Conservation (phyloP, 2,888 invertebrate species). For the Pegoplata infirma region DNA sequence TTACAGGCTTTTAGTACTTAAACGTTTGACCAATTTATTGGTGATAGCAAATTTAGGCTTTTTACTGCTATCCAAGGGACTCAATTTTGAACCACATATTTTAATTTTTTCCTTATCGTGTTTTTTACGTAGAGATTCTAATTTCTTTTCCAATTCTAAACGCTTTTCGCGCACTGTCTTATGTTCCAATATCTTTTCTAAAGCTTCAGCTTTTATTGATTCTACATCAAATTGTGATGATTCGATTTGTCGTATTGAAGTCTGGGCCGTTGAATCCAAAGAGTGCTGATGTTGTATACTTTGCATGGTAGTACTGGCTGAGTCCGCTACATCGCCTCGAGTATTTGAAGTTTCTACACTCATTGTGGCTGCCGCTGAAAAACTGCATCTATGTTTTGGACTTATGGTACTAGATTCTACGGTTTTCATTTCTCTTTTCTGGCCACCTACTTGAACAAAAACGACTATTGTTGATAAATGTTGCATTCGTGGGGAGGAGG, state of each 20-base stretch:
- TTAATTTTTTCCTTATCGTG: conserved; percentile 87
- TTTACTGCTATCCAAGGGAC: conserved; percentile 80
- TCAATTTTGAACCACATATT: conserved; percentile 81
- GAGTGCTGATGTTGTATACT: conserved; percentile 77
- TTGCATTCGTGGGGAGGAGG: conserved; percentile 30
- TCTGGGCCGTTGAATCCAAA: conserved; percentile 74
- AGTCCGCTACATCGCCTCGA: conserved; percentile 69
- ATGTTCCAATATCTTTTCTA: conserved; percentile 88
- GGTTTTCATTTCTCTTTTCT: conserved; percentile 76
- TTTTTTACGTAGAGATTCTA: conserved; percentile 89
- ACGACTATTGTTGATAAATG: conserved; percentile 73
- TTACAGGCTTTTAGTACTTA: conserved; percentile 89
- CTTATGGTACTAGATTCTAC: conserved; percentile 77
- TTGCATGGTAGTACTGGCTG: conserved; percentile 67
- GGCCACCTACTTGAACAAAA: conserved; percentile 78
- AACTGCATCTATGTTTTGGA: conserved; percentile 79
- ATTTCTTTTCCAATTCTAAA: conserved; percentile 90
- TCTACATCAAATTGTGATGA: conserved; percentile 75
- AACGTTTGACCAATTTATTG: conserved; percentile 85
- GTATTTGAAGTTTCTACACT: conserved; percentile 69
- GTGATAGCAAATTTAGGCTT: conserved; percentile 86
- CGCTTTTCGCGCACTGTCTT: conserved; percentile 91
- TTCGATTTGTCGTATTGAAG: conserved; percentile 74
- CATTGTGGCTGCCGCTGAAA: conserved; percentile 71
- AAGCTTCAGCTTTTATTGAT: conserved; percentile 84